Conservation (phyloP, 2,113 vertebrate species). For the Naja naja region DNA sequence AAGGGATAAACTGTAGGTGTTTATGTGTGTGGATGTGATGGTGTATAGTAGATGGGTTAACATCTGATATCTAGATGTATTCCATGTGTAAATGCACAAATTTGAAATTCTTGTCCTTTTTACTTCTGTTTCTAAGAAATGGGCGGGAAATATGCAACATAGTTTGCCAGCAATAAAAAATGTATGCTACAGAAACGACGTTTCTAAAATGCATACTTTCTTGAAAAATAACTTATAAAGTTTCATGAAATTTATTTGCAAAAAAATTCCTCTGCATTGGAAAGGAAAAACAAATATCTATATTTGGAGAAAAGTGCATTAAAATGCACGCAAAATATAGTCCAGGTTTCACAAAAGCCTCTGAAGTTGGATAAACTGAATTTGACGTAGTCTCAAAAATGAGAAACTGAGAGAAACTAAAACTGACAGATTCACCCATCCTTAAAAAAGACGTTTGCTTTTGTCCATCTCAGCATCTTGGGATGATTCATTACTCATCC, state of each 20-base stretch:
- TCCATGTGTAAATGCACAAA: background rate
- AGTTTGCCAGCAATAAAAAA: background rate
- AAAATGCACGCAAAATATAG: background rate
- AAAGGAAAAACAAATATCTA: background rate
- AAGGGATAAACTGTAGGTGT: background rate
- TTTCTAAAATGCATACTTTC: background rate
- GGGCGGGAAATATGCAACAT: background rate
- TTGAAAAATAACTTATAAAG: background rate
- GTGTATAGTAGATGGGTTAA: background rate
- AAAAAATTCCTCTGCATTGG: background rate
- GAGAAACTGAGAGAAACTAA: background rate
- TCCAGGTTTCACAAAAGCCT: background rate
- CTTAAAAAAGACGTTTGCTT: background rate
- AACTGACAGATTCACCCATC: background rate
- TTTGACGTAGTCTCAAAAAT: background rate
- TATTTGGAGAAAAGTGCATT: background rate
- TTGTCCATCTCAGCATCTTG: background rate
- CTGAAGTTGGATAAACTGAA: background rate
- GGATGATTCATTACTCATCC: background rate
- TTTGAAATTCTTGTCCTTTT: background rate
- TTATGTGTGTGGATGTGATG: background rate
- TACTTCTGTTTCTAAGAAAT: background rate
- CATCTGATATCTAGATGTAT: background rate
- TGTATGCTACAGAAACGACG: background rate
- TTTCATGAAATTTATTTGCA: background rate